Base-by-base conservation (phyloP, 2,797 vertebrate species). In the Catostomus latipinnis region DNA sequence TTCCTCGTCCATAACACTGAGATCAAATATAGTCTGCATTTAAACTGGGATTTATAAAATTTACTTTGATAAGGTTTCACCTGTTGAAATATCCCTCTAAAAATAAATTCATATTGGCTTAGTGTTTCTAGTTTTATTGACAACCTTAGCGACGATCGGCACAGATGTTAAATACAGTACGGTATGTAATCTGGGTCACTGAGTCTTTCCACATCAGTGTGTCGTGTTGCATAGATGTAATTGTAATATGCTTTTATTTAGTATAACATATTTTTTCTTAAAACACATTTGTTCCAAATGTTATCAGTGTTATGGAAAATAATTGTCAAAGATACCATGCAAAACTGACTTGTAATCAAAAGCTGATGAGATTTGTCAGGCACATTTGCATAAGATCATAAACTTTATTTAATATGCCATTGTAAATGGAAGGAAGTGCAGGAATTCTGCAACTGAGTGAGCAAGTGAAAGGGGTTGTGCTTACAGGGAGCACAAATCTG, bases 361-460 rank as follows among this genome's bases (percentile, higher is more conserved):
- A 16, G 48, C 8, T 10, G 0, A 34, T 4, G 34, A 34, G 34
- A 34, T 34, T 34, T 34, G 34, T 34, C 34, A 34, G 4, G 34
- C 34, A 34, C 34, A 34, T 34, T 34, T 34, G 34, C 34, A 34
- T 34, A 34, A 13, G 11, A 68, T 18, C 67, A 53, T 69, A 11
- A 9, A 53, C 53, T 2, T 62, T 11, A 10, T 61, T 52, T 52
- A 43, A 8, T 4, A 46, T 9, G 67, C 68, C 7, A 16, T 16
- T 62, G 16, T 34, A 34, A 34, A 4, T 34, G 2, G 34, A 61
- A 85, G 48, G 52, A 45, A 81, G 84, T 75, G 72, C 67, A 74
- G 14, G 34, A 34, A 4, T 56, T 70, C 57, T 49, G 85, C 14
- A 13, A 74, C 72, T 61, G n/a, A 16, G 10, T 57, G 69, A 50